phyloP scores from a whole-genome alignment of 2,888 invertebrate genomes.

The Nephrotoma appendiculata region DNA sequence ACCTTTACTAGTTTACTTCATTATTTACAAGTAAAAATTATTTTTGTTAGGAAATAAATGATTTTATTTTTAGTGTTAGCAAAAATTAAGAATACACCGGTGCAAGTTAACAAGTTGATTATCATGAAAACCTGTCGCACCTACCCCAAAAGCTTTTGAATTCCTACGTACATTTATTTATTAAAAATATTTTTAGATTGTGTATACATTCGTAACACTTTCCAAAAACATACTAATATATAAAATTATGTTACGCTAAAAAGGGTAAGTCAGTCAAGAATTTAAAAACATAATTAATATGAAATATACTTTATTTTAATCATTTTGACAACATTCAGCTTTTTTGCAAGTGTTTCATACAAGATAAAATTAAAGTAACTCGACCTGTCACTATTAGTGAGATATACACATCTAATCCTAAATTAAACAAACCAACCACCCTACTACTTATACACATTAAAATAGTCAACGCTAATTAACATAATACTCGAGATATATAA shows the following conservation, averaged over 20 bases:
- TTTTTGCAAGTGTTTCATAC: background rate
- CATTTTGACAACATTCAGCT: background rate
- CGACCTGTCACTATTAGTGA: background rate
- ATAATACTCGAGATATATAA: background rate
- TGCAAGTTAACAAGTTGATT: too few species aligned
- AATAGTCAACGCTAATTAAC: background rate
- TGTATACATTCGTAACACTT: too few species aligned
- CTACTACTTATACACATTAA: background rate
- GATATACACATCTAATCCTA: background rate
- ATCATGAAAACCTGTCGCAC: too few species aligned
- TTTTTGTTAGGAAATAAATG: too few species aligned
- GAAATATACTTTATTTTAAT: background rate
- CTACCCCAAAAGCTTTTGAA: too few species aligned
- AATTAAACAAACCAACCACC: background rate
- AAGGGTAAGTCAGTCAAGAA: background rate
- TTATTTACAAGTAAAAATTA: too few species aligned
- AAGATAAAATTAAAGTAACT: background rate
- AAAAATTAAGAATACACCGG: too few species aligned
- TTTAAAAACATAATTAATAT: background rate
- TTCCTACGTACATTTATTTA: too few species aligned
- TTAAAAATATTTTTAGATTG: too few species aligned
- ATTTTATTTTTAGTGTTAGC: too few species aligned
- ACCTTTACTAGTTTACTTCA: too few species aligned
- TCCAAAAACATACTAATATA: too few species aligned
- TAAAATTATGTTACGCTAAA: background rate